Percentiles rank a stretch among this genome's conserved stretches.
phyloP scores from a whole-genome alignment of 1,140 invertebrate genomes.

The Drosophila grimshawi region DNA sequence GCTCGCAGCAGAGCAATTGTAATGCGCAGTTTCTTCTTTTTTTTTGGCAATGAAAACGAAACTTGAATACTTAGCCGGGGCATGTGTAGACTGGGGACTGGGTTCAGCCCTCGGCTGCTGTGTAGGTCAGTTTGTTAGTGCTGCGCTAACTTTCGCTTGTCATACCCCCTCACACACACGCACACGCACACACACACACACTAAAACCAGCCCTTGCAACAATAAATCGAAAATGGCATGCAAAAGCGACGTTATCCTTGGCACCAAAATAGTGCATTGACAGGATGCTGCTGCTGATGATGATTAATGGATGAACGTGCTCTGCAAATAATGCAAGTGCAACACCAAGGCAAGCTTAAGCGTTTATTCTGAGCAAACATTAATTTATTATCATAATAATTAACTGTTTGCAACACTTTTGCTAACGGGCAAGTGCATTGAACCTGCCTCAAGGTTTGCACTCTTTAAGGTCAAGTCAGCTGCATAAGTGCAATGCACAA shows the following conservation, averaged over 20 bases:
- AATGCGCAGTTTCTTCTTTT: conserved; percentile 65
- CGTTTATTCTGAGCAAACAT: neutral
- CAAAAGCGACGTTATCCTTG: conserved; percentile 68
- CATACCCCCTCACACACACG: conserved; percentile 10
- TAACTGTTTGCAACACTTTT: neutral
- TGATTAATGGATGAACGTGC: conserved; percentile 14
- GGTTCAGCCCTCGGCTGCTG: conserved; percentile 40
- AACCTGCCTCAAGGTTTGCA: conserved; percentile 39
- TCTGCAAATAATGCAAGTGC: neutral
- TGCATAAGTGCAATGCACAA: conserved; percentile 7
- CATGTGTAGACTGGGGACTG: conserved; percentile 12
- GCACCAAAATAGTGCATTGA: conserved; percentile 75
- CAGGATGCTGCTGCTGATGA: conserved; percentile 11
- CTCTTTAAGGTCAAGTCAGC: neutral
- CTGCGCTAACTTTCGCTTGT: conserved; percentile 64
- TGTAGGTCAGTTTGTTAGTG: conserved; percentile 74
- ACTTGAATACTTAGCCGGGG: neutral
- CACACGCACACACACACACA: neutral
- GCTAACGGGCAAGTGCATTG: conserved; percentile 31
- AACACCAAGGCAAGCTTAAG: neutral
- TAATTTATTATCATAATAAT: neutral
- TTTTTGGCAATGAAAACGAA: conserved; percentile 46
- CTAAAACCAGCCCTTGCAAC: neutral
- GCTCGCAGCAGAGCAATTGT: conserved; percentile 34
- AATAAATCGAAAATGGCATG: conserved; percentile 70